Evolutionary conservation across 1,140 invertebrate genomes (phyloP).

Genomic region (Telenomus remus): DNA sequence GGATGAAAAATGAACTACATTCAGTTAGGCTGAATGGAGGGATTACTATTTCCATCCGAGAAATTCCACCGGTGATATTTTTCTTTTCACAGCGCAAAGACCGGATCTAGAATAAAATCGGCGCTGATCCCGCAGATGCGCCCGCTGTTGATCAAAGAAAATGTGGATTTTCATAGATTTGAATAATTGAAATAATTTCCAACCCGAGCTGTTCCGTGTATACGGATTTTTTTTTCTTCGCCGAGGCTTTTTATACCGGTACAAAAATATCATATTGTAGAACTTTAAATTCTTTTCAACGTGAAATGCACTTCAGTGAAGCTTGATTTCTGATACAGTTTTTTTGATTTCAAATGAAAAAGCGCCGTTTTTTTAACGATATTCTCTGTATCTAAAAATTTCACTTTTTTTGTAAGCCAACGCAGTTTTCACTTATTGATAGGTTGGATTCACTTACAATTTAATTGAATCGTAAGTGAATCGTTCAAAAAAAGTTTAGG

Average conservation of each 20-base stretch:
- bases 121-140: slow-evolving; percentile 16
- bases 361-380: too few species aligned
- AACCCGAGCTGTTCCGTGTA: not conserved
- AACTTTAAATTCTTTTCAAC: not conserved
- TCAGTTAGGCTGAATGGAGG: slow-evolving; percentile 21
- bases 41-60: slow-evolving; percentile 28
- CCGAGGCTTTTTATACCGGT: not conserved
- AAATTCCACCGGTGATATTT: slow-evolving; percentile 17
- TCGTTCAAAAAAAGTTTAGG: too few species aligned
- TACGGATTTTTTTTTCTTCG: not conserved
- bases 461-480: too few species aligned
- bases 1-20: slow-evolving; percentile 20
- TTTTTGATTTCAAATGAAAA: too few species aligned
- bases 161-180: slow-evolving; percentile 11
- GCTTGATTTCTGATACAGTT: not conserved
- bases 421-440: too few species aligned
- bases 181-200: slow-evolving; percentile 1
- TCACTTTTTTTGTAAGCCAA: too few species aligned
- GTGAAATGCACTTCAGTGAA: not conserved
- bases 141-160: slow-evolving; percentile 21
- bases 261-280: not conserved
- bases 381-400: too few species aligned
- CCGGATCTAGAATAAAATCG: slow-evolving; percentile 18
- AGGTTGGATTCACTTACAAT: too few species aligned
- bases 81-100: slow-evolving; percentile 21